Evolutionary conservation across 2,797 vertebrate genomes (phyloP).

Genomic region (Hippoglossus hippoglossus): DNA sequence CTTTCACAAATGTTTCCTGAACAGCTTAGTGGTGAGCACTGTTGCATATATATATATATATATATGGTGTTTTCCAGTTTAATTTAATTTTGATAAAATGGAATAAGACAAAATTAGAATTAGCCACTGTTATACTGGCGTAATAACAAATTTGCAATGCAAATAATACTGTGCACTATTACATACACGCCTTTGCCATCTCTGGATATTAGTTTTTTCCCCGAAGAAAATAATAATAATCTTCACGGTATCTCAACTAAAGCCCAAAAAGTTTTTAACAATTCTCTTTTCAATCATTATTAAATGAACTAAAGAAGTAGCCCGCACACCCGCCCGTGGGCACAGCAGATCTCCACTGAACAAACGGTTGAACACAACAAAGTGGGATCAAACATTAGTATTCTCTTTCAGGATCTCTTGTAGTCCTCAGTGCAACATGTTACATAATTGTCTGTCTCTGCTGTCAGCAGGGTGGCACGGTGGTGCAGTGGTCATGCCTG

Average conservation of each 20-base stretch:
- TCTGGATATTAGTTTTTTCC: conserved; percentile 7
- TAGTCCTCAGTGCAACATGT: conserved; percentile 1
- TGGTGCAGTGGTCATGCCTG: neutral
- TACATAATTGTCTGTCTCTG: conserved; percentile 21
- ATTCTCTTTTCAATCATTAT: neutral
- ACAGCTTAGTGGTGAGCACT: conserved; percentile 23
- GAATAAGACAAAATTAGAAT: conserved; percentile 48
- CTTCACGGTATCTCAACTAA: conserved; percentile 2
- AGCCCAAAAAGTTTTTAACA: neutral
- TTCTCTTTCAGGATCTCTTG: conserved; percentile 26
- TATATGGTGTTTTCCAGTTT: conserved; percentile 5
- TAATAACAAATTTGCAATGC: conserved; percentile 32
- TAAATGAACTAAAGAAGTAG: conserved; percentile 14
- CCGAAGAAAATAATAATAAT: neutral
- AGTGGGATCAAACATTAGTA: conserved; percentile 33
- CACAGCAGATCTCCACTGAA: conserved; percentile 3
- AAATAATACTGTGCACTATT: conserved; percentile 37
- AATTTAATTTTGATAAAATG: conserved; percentile 35
- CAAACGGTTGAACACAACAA: conserved; percentile 3
- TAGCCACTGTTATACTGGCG: conserved; percentile 3
- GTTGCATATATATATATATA: conserved; percentile 4
- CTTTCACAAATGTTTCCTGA: conserved; percentile 38
- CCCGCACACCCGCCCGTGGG: conserved; percentile 2
- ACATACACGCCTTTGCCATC: conserved; percentile 18
- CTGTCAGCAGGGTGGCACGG: conserved; percentile 8